These are phyloP conservation scores for Chrysocyon brachyurus DNA, from an alignment of 2,797 vertebrate genomes.

Conservation along the genomic window DNA sequence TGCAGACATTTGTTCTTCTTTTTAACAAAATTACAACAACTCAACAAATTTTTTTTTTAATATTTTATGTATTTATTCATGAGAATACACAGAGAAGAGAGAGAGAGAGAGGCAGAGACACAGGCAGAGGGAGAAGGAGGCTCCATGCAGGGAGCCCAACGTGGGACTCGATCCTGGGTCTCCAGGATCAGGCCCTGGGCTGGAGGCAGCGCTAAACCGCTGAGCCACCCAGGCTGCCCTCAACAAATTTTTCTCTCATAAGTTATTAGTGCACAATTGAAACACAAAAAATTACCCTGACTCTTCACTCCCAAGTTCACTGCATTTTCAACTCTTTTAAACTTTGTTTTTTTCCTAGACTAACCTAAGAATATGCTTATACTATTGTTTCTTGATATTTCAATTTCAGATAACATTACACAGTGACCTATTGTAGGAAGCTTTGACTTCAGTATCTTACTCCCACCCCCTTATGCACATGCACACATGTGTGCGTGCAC, in stretches of 20 bases:
- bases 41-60: too few species aligned
- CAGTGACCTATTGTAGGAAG: not conserved
- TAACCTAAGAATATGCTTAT: not conserved
- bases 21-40: not conserved
- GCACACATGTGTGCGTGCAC: too few species aligned
- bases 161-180: too few species aligned
- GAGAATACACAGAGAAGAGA: too few species aligned
- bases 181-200: too few species aligned
- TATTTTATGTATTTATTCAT: too few species aligned
- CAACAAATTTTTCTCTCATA: not conserved
- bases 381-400: not conserved
- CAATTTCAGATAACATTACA: not conserved
- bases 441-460: not conserved
- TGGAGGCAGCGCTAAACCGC: too few species aligned
- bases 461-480: fast-evolving
- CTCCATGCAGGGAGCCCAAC: too few species aligned
- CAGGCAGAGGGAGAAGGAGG: too few species aligned
- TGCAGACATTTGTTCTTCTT: not conserved
- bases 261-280: not conserved
- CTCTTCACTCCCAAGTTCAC: not conserved
- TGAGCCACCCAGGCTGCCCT: too few species aligned
- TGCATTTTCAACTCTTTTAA: not conserved
- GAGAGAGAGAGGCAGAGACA: too few species aligned
- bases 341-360: not conserved
- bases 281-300: not conserved